These are phyloP conservation scores for Xestia sexstrigata DNA, from an alignment of 2,888 invertebrate species.

Conservation along the genomic window DNA sequence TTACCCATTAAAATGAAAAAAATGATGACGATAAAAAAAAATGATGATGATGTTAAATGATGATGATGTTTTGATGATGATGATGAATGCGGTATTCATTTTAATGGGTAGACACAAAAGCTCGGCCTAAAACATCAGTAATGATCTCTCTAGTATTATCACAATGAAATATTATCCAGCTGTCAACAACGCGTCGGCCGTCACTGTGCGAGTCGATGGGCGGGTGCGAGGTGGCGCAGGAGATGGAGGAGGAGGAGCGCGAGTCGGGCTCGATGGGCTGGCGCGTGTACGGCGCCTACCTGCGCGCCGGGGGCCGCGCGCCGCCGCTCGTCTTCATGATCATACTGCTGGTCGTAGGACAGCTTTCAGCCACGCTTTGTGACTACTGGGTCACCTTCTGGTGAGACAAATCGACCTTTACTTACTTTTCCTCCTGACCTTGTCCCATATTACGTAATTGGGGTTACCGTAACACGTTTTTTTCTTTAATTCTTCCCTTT, in stretches of 20 bases:
- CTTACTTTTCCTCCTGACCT: neutral
- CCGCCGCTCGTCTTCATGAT: constrained; percentile 88
- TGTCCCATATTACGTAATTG: neutral
- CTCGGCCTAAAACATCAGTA: neutral
- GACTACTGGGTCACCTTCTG: constrained; percentile 95
- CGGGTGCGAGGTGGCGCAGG: constrained; percentile 86
- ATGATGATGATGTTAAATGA: no score
- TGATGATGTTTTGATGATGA: no score
- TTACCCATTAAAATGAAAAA: no score
- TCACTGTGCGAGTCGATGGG: constrained; percentile 87
- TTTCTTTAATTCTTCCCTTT: neutral
- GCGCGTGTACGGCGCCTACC: constrained; percentile 91
- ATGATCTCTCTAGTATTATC: neutral
- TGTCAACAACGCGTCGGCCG: constrained; percentile 86
- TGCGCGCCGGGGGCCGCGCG: constrained; percentile 91
- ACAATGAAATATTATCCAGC: constrained; percentile 67
- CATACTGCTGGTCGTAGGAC: constrained; percentile 91
- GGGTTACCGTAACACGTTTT: neutral
- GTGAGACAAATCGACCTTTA: constrained; percentile 77
- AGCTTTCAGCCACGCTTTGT: constrained; percentile 92
- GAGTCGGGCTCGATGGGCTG: constrained; percentile 92
- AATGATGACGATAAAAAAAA: no score
- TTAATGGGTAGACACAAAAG: neutral
- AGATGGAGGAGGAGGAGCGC: constrained; percentile 91
- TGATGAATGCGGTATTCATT: no score